phyloP scores from a whole-genome alignment of 2,113 vertebrate genomes.

The Tringa solitaria region DNA sequence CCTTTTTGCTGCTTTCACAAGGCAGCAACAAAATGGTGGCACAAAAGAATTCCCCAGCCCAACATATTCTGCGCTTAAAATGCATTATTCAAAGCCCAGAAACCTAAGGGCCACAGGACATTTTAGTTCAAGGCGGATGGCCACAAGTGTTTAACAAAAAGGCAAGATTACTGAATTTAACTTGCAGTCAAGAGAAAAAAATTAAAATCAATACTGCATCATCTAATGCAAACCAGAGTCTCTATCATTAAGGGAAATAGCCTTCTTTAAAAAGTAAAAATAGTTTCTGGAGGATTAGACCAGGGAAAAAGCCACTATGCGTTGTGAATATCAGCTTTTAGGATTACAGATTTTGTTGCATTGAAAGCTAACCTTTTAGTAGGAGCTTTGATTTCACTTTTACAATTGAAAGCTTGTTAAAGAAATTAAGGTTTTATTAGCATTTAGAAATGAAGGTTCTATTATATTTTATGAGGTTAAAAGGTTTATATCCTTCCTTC shows the following conservation, averaged over 20 bases:
- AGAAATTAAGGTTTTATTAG: neutral
- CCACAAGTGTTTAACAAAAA: neutral
- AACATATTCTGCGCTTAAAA: neutral
- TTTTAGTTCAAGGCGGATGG: neutral
- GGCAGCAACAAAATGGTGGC: conserved; percentile 4
- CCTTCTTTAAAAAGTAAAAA: neutral
- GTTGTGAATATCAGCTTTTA: neutral
- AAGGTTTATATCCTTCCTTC: neutral
- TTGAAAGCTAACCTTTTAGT: conserved; percentile 11
- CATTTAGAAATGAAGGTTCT: neutral
- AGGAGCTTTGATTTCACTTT: neutral
- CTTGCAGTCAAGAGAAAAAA: neutral
- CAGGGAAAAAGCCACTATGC: neutral
- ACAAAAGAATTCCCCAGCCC: neutral
- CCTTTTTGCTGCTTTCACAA: neutral
- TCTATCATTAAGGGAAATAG: neutral
- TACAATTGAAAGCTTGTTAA: neutral
- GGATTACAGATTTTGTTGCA: neutral
- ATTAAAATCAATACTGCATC: neutral
- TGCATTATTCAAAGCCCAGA: neutral
- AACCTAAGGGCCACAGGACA: neutral
- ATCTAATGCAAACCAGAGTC: neutral
- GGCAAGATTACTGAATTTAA: neutral
- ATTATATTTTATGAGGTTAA: neutral
- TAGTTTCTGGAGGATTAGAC: neutral